Conservation (phyloP, 2,888 invertebrate species). For the Heliconius ismenius region DNA sequence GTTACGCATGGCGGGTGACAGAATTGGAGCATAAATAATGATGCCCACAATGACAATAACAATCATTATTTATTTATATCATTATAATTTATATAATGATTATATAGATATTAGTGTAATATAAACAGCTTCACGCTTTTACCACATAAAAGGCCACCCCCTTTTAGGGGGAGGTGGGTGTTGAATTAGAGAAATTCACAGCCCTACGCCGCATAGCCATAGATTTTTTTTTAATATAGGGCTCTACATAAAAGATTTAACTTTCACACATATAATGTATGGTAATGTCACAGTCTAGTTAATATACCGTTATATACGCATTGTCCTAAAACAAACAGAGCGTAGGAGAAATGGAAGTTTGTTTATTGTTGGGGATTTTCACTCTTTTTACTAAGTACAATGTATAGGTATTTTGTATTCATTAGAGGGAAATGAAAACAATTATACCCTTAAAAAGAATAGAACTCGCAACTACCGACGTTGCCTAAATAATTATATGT, state of each 20-base stretch:
- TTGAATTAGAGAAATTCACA: too few species aligned
- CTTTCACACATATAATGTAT: background rate
- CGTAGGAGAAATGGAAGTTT: background rate
- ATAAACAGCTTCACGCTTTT: too few species aligned
- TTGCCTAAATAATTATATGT: background rate
- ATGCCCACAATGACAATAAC: background rate
- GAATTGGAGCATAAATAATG: background rate
- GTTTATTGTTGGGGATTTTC: background rate
- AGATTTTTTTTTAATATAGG: background rate
- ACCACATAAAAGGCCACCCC: too few species aligned
- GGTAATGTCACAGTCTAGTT: constrained; percentile 12
- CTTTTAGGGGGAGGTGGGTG: too few species aligned
- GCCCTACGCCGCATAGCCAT: too few species aligned
- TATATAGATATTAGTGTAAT: too few species aligned
- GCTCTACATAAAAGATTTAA: background rate
- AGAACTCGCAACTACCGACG: background rate
- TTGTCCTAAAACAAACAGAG: constrained; percentile 7
- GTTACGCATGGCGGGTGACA: background rate
- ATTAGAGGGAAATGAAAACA: background rate
- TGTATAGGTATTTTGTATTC: too few species aligned
- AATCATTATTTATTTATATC: too few species aligned
- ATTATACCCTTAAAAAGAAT: background rate
- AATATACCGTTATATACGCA: constrained; percentile 3
- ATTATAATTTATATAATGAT: too few species aligned
- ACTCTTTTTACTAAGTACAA: background rate